Conservation (phyloP, 2,113 vertebrate species). For the Gobius niger region DNA sequence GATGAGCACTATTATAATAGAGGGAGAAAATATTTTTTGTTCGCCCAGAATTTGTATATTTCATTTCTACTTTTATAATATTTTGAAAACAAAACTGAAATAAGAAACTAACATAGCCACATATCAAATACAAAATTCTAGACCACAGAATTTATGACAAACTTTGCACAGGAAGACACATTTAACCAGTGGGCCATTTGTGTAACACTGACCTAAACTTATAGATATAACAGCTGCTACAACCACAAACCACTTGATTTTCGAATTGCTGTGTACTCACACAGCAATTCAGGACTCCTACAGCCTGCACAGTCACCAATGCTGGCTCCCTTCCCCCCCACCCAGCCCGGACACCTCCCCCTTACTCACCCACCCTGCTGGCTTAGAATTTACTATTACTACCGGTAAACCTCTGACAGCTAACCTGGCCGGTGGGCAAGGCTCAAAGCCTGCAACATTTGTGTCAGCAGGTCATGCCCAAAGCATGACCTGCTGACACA, state of each 20-base stretch:
- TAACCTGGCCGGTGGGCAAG: neutral
- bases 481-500: too few species aligned
- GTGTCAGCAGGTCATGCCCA: conserved; percentile 40
- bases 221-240: neutral
- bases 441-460: conserved; percentile 4
- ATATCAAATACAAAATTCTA: too few species aligned
- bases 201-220: too few species aligned
- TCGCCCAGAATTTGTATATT: neutral
- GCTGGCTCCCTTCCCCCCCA: conserved; percentile 45
- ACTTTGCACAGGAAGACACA: too few species aligned
- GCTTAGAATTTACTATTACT: conserved; percentile 33
- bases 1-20: conserved; percentile 6
- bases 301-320: conserved; percentile 5
- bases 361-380: conserved; percentile 11
- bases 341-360: conserved; percentile 24
- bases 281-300: too few species aligned
- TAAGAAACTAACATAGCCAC: too few species aligned
- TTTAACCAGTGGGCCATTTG: too few species aligned
- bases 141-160: too few species aligned
- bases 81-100: neutral
- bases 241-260: neutral
- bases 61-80: too few species aligned
- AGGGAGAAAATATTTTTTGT: neutral
- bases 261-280: neutral
- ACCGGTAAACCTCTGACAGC: neutral